Evolutionary conservation across 2,888 invertebrate species (phyloP).

Genomic region (Perdita meconis): DNA sequence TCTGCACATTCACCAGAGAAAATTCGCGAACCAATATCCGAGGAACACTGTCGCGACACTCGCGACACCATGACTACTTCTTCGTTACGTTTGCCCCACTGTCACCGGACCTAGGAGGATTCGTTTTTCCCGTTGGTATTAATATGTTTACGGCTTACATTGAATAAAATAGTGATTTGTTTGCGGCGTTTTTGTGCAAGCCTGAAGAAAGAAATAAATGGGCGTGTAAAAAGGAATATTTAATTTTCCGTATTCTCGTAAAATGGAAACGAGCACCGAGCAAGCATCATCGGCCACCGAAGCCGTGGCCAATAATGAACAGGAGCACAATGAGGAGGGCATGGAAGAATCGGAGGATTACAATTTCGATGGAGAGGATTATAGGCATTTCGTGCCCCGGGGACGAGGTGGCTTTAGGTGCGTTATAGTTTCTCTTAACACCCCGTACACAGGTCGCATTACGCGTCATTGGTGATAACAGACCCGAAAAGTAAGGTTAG

Average conservation of each 20-base stretch:
- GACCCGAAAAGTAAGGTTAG: constrained; percentile 56
- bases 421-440: constrained; percentile 55
- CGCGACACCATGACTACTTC: neutral
- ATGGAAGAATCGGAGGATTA: constrained; percentile 82
- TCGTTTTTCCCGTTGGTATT: constrained; percentile 57
- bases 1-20: neutral
- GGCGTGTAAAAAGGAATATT: constrained; percentile 60
- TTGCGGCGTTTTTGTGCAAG: constrained; percentile 72
- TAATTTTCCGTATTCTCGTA: constrained; percentile 40
- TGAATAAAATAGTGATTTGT: constrained; percentile 75
- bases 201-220: constrained; percentile 63
- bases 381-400: constrained; percentile 84
- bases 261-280: constrained; percentile 71
- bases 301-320: constrained; percentile 69
- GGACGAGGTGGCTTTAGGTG: constrained; percentile 86
- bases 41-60: neutral
- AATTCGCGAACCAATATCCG: neutral
- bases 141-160: constrained; percentile 71
- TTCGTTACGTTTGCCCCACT: constrained; percentile 40
- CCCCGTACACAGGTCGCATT: constrained; percentile 13
- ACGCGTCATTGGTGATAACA: constrained; percentile 17
- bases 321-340: constrained; percentile 78
- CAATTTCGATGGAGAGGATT: constrained; percentile 84
- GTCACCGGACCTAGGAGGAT: constrained; percentile 38
- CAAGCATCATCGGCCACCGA: constrained; percentile 60